Conservation (phyloP, 2,888 invertebrate genomes). For the Therioaphis trifolii region DNA sequence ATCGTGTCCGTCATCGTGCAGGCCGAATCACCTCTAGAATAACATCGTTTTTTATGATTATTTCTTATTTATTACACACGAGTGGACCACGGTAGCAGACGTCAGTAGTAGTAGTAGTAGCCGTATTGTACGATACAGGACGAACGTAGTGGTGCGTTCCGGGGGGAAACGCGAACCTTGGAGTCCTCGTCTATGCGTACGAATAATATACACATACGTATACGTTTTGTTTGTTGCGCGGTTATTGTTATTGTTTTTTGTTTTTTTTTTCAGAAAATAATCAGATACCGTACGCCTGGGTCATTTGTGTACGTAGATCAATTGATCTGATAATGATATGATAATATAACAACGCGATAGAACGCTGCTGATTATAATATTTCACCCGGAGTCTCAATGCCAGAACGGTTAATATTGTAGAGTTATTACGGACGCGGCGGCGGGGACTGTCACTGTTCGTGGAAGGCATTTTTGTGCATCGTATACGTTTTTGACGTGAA, state of each 20-base stretch:
- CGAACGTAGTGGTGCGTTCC: neutral
- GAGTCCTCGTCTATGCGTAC: neutral
- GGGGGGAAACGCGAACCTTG: conserved; percentile 32
- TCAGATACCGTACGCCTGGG: neutral
- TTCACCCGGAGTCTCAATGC: neutral
- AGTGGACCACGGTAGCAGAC: neutral
- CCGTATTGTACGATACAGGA: too few species aligned
- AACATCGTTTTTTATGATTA: too few species aligned
- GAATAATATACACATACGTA: too few species aligned
- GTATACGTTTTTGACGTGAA: too few species aligned
- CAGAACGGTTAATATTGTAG: neutral
- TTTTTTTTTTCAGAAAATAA: neutral
- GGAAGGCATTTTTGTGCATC: too few species aligned
- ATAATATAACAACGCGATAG: neutral
- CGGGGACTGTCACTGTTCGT: too few species aligned
- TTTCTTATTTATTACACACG: neutral
- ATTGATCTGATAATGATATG: neutral
- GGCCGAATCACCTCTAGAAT: conserved; percentile 31
- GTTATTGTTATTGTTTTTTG: neutral
- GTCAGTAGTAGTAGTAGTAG: too few species aligned
- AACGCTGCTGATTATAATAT: neutral
- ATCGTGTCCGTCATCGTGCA: conserved; percentile 37
- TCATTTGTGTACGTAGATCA: neutral
- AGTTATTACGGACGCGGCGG: too few species aligned
- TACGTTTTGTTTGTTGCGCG: neutral